Evolutionary conservation across 2,888 invertebrate genomes (phyloP).

Genomic region (Plagodis pulveraria): DNA sequence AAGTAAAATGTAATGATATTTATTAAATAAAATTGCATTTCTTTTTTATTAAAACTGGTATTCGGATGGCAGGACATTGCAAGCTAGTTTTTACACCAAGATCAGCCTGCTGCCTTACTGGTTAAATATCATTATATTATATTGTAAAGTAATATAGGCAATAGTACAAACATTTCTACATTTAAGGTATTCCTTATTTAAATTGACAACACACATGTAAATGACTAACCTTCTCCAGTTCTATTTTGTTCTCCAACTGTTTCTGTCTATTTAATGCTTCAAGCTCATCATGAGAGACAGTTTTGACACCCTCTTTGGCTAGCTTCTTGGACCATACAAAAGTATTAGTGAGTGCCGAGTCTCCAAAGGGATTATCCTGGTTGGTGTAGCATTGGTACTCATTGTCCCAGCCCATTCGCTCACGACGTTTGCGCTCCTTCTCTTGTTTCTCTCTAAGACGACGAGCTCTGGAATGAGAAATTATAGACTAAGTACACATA

Average conservation of each 20-base stretch:
- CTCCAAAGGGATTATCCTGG: constrained; percentile 99
- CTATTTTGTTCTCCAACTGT: constrained; percentile 95
- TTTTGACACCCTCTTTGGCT: constrained; percentile 95
- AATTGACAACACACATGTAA: background rate
- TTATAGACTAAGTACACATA: background rate
- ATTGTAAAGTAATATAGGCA: too few species aligned
- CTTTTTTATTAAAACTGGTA: too few species aligned
- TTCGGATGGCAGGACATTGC: too few species aligned
- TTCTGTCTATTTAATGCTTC: constrained; percentile 93
- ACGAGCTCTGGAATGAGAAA: constrained; percentile 75
- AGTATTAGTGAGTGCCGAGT: constrained; percentile 96
- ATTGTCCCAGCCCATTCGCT: constrained; percentile 98
- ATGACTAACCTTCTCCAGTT: constrained; percentile 93
- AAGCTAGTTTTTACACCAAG: too few species aligned
- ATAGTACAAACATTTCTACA: too few species aligned
- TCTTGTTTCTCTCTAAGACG: constrained; percentile 95
- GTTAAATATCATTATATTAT: too few species aligned
- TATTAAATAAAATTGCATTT: too few species aligned
- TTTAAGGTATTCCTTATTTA: background rate
- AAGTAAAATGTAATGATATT: too few species aligned
- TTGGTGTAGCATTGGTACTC: constrained; percentile 99
- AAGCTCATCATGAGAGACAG: constrained; percentile 91
- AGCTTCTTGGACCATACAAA: constrained; percentile 99
- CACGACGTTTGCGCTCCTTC: constrained; percentile 94
- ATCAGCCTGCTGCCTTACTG: too few species aligned